Base-by-base conservation (phyloP, 2,113 vertebrate genomes). In the Natator depressus region DNA sequence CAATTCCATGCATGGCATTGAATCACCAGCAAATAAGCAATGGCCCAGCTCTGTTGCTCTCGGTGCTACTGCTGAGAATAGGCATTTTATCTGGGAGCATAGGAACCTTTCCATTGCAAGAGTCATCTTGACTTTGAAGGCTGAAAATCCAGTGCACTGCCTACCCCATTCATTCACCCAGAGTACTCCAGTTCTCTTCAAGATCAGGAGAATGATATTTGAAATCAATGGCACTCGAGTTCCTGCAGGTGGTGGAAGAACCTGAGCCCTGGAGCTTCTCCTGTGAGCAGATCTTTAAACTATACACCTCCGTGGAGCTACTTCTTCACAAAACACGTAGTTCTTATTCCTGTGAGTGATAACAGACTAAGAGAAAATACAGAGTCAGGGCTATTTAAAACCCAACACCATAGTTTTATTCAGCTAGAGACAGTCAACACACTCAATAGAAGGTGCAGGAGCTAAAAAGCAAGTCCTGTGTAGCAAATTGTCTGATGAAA, bases 401-500 rank as follows among this genome's bases (percentile, higher is more conserved):
- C 4, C 24, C 46, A 80, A 1, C 35, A 31, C 55, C 7, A 2
- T 4, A 5, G 46, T 59, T 92, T 90, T 4, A 50, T 84, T 85
- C 55, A 79, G 42, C 27, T 92, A 29, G 31, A 93, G 72, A 93
- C 35, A 85, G 75, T 5, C 2, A 1, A 82, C 1, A 54, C 4
- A 16, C 1, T 16, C 50, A 81, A 91, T 82, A 80, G 90, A 93
- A 78, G 62, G 31, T 49, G 38, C 87, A 72, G 35, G 94, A 89
- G 89, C 3, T 16, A 47, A 51, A 90, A 88, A 87, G 20, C 1
- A 8, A 12, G 1, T 90, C 80, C 0, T 0, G 35, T n/a, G 46
- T 27, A 84, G 50, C 8, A 84, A 92, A 85, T 62, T 82, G 42
- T 10, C 91, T 94, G 53, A 80, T 89, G 88, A 96, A 97, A 87